Evolutionary conservation across 2,113 vertebrate genomes (phyloP).

Genomic region (Equus przewalskii): DNA sequence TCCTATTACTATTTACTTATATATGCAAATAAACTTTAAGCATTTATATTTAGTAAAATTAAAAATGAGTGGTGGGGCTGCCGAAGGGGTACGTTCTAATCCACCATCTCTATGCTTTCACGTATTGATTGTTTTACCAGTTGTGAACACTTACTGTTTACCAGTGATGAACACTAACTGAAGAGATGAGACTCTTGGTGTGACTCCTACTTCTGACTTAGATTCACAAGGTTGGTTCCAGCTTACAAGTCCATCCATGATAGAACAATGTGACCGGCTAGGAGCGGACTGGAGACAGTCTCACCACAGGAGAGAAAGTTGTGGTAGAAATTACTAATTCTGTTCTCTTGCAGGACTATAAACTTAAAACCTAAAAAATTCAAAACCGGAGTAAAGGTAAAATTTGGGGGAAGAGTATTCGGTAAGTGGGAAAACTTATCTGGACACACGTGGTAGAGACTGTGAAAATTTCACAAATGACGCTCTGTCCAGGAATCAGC

Average conservation of each 20-base stretch:
- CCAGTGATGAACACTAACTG: not conserved
- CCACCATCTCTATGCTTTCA: not conserved
- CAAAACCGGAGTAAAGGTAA: not conserved
- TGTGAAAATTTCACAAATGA: not conserved
- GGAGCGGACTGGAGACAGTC: not conserved
- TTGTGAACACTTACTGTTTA: not conserved
- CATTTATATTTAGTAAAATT: not conserved
- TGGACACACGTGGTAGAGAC: not conserved
- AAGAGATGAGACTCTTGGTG: not conserved
- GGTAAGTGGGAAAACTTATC: not conserved
- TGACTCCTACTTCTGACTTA: not conserved
- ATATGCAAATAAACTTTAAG: not conserved
- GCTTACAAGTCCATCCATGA: not conserved
- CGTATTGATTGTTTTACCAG: not conserved
- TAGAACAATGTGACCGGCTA: not conserved
- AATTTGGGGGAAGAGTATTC: not conserved
- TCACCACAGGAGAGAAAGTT: not conserved
- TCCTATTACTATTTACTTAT: not conserved
- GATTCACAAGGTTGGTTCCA: not conserved
- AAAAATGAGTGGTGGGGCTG: not conserved
- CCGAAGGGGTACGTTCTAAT: not conserved
- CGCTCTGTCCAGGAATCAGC: not conserved
- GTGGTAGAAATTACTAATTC: not conserved
- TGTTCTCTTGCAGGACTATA: not conserved
- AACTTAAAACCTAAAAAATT: not conserved